A percentile compares a stretch with the other conserved stretches of the same genome.
Conservation (phyloP, 2,888 invertebrate genomes). For the Cerceris rybyensis region DNA sequence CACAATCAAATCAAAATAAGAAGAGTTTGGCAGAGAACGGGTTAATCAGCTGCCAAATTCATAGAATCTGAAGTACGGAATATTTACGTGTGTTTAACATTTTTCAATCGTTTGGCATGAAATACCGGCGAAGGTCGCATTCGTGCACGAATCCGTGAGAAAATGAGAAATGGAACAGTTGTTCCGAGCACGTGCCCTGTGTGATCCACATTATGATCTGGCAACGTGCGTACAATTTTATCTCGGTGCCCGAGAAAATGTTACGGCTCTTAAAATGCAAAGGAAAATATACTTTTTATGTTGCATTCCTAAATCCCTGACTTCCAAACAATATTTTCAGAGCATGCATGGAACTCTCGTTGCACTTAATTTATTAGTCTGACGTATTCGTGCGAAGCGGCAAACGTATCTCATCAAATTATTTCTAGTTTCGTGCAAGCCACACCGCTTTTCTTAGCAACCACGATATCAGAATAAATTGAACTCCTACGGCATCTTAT, state of each 20-base stretch:
- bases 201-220: neutral
- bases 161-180: constrained; percentile 2
- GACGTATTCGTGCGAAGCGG: neutral
- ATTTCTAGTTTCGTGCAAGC: too few species aligned
- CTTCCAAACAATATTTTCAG: constrained; percentile 34
- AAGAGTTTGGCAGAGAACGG: too few species aligned
- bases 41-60: too few species aligned
- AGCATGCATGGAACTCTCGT: neutral
- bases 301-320: constrained; percentile 10
- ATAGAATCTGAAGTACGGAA: too few species aligned
- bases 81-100: too few species aligned
- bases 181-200: constrained; percentile 1
- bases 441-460: too few species aligned
- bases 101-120: too few species aligned
- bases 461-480: neutral
- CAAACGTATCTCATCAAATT: too few species aligned
- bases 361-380: constrained; percentile 21
- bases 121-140: too few species aligned
- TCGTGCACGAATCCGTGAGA: neutral
- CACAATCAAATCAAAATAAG: too few species aligned
- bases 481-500: neutral
- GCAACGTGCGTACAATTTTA: constrained; percentile 26
- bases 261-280: constrained; percentile 6
- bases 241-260: constrained; percentile 6
- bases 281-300: constrained; percentile 38